These are phyloP conservation scores for Eupithecia subumbrata DNA, from an alignment of 2,888 invertebrate genomes.

Conservation along the genomic window DNA sequence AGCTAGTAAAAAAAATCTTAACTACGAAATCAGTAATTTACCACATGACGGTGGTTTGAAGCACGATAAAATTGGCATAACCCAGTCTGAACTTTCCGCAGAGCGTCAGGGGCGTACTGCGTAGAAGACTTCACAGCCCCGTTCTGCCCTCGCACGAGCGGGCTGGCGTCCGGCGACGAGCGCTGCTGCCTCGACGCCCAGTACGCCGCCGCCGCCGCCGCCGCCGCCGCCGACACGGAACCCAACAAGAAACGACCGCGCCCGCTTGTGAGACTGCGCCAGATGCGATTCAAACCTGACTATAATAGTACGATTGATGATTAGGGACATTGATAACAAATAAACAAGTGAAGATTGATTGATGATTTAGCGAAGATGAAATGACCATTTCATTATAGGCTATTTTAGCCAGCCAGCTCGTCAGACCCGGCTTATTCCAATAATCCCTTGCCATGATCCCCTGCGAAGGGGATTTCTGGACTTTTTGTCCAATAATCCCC, in stretches of 20 bases:
- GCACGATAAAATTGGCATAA: too few relatives aligned
- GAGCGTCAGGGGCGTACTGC: constrained; percentile 88
- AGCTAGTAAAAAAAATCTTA: too few relatives aligned
- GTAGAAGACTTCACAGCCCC: constrained; percentile 86
- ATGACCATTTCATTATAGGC: too few relatives aligned
- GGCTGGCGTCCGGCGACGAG: constrained; percentile 86
- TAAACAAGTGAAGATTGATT: background rate
- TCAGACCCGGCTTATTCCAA: too few relatives aligned
- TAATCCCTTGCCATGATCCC: too few relatives aligned
- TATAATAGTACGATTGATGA: background rate
- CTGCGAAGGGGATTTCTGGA: too few relatives aligned
- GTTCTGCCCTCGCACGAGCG: constrained; percentile 87
- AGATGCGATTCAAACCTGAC: constrained; percentile 41
- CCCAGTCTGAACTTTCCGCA: constrained; percentile 51
- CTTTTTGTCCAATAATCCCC: too few relatives aligned
- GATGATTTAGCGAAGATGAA: background rate
- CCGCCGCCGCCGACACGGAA: constrained; percentile 61
- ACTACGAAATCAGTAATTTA: too few relatives aligned
- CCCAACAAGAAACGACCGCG: constrained; percentile 66
- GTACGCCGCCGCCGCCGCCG: constrained; percentile 76
- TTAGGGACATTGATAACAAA: background rate
- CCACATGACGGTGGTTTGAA: background rate
- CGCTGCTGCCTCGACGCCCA: constrained; percentile 86
- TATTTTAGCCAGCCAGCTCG: too few relatives aligned
- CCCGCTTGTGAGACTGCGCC: constrained; percentile 61